A percentile compares a stretch with the other conserved stretches of the same genome.
Conservation (phyloP, 2,113 vertebrate genomes). For the Phyllostomus hastatus region DNA sequence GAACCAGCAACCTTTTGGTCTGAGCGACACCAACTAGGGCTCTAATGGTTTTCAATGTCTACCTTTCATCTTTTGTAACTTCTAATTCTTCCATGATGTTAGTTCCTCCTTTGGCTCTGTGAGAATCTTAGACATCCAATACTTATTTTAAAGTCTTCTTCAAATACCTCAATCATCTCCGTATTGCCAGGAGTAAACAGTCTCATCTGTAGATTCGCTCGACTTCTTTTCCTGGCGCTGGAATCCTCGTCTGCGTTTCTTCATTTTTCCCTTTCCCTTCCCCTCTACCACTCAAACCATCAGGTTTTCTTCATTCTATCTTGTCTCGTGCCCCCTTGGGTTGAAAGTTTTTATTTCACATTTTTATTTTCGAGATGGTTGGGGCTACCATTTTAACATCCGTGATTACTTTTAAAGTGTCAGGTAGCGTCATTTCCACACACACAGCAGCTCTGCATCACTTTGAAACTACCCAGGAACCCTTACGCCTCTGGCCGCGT, state of each 20-base stretch:
- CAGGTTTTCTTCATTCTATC: background rate
- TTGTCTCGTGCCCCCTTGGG: constrained; percentile 5
- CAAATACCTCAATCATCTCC: constrained; percentile 69
- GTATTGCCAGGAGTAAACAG: constrained; percentile 61
- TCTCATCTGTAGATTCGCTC: constrained; percentile 50
- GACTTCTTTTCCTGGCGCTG: constrained; percentile 41
- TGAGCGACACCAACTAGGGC: too few relatives aligned
- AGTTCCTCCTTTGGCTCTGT: constrained; percentile 37
- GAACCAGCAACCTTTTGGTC: too few relatives aligned
- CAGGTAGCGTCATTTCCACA: constrained; percentile 10
- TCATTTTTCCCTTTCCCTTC: background rate
- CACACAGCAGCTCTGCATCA: background rate
- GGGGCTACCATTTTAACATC: constrained; percentile 6
- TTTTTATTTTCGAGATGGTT: constrained; percentile 35
- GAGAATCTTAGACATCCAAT: constrained; percentile 62
- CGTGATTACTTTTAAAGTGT: constrained; percentile 41
- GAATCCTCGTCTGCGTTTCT: background rate
- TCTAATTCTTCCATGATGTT: constrained; percentile 67
- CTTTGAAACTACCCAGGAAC: constrained; percentile 14
- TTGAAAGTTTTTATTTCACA: constrained; percentile 39
- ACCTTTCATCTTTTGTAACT: constrained; percentile 59
- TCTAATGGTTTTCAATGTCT: constrained; percentile 61
- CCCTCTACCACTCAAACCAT: background rate
- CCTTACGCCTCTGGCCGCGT: background rate
- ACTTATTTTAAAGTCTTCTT: constrained; percentile 69